Evolutionary conservation across 2,888 invertebrate genomes (phyloP), one percentile per base, ranked within the genome.

Genomic region (Paralinhomoeus sp.): DNA sequence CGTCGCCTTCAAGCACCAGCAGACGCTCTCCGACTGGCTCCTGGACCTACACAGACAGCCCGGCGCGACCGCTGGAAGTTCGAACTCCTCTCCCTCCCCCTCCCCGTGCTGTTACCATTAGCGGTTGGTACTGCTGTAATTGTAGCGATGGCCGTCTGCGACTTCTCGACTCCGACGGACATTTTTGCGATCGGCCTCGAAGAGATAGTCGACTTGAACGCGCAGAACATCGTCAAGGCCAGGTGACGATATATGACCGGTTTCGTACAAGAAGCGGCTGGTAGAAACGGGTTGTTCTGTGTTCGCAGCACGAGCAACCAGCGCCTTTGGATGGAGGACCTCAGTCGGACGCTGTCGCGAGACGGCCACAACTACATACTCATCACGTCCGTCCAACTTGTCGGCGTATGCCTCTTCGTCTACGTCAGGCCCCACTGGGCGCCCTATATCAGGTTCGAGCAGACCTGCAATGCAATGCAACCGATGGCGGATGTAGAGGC

Each of bases 171-270:
- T n/a, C n/a, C n/a, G 20, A 77, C 80, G 42, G 97, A 97, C 65
- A 80, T 97, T 48, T 93, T 79, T 69, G 91, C 89, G 1, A 80
- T 97, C 61, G 97, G 97, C 20, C 91, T 99, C 67, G 85, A 97
- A 66, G 97, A 97, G 71, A 91, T 97, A 52, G 93, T 99, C 13
- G 97, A 99, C 67, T 69, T 99, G 51, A 97, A 87, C 71, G 97
- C 97, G 3, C 80, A 82, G 53, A 99, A 97, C 63, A 93, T 99
- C 53, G 77, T 97, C 72, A 89, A 84, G 51, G 84, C 89, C 24
- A 80, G 77, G 71, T 73, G 52, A 42, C 48, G 45, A 24, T 15
- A 7, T 31, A n/a, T 48, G 9, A 15, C 15, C 15, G 9, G 31
- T 31, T 31, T 7, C 15, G 31, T 15, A 31, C 7, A 31, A 12